Base-by-base conservation (phyloP, 2,113 vertebrate genomes). In the Rhinoderma darwinii region DNA sequence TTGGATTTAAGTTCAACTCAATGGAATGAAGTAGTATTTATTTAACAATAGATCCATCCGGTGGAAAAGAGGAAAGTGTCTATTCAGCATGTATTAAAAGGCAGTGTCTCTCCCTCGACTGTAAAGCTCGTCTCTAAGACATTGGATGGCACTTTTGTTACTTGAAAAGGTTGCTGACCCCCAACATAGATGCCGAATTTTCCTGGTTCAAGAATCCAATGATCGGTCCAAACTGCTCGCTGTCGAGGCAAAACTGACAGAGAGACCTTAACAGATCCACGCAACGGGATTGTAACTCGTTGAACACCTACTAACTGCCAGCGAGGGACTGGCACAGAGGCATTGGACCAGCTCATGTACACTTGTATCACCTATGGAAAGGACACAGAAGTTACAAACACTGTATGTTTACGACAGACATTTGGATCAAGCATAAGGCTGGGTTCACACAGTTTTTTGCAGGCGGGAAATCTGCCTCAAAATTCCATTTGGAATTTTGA, bases 221-320 rank as follows among this genome's bases (percentile, higher is more conserved):
- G 70, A 66, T 25, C 88, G 0, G n/a, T 88, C 93, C 93, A 93
- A 15, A 93, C 15, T 0, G 93, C 92, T 0, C 93, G 91, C 88
- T 91, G 92, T 74, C 80, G 68, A 0, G 89, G 89, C 5, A 0
- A 11, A 37, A 93, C 82, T 50, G 50, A 81, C 61, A 93, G 90
- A 17, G 0, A 75, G 81, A 92, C 82, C 86, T 93, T 93, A 41
- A 41, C 68, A 22, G 88, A 88, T 37, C 0, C 41, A 68, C 89
- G 79, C 0, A 75, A 61, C 0, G 39, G 76, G 39, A 92, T 7
- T 0, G 87, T 77, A 84, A 91, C 88, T 0, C 2, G 15, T n/a
- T 87, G 89, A 89, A 92, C 91, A 78, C 89, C 93, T 78, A 92
- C 92, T 87, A 93, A 88, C 87, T 93, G 93, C 93, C 92, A 93